phyloP scores from a whole-genome alignment of 1,140 invertebrate genomes.

The Ips typographus region DNA sequence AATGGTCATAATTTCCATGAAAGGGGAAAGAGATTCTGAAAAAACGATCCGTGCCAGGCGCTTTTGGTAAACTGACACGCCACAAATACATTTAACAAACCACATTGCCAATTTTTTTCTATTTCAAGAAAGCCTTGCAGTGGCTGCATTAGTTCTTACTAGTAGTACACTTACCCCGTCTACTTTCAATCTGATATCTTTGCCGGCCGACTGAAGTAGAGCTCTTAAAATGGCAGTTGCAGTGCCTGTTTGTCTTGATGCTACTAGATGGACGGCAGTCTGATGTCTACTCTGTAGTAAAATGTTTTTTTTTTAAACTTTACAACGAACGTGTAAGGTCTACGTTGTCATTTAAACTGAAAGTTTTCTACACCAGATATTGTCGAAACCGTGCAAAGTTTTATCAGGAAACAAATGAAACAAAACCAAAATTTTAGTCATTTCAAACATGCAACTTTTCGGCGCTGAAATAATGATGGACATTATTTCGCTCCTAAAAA shows the following conservation, averaged over 20 bases:
- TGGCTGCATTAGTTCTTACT: neutral
- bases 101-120: slow-evolving; percentile 3
- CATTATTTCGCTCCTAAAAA: too few relatives aligned
- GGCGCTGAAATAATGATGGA: too few relatives aligned
- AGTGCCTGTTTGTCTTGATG: slow-evolving; percentile 84
- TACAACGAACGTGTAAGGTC: too few relatives aligned
- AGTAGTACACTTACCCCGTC: slow-evolving; percentile 76
- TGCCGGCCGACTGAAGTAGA: slow-evolving; percentile 79
- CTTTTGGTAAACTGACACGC: slow-evolving; percentile 15
- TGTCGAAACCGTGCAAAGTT: neutral
- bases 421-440: too few relatives aligned
- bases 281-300: slow-evolving; percentile 70
- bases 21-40: neutral
- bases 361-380: too few relatives aligned
- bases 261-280: slow-evolving; percentile 88
- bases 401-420: neutral
- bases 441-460: too few relatives aligned
- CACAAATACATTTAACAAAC: neutral
- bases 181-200: slow-evolving; percentile 79
- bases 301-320: too few relatives aligned
- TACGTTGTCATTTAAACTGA: too few relatives aligned
- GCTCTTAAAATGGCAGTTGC: slow-evolving; percentile 85
- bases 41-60: slow-evolving; percentile 19
- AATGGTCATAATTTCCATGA: neutral
- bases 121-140: neutral